phyloP scores from a whole-genome alignment of 37 sponge, comb jelly and placozoan species.

The Agelas oroides region DNA sequence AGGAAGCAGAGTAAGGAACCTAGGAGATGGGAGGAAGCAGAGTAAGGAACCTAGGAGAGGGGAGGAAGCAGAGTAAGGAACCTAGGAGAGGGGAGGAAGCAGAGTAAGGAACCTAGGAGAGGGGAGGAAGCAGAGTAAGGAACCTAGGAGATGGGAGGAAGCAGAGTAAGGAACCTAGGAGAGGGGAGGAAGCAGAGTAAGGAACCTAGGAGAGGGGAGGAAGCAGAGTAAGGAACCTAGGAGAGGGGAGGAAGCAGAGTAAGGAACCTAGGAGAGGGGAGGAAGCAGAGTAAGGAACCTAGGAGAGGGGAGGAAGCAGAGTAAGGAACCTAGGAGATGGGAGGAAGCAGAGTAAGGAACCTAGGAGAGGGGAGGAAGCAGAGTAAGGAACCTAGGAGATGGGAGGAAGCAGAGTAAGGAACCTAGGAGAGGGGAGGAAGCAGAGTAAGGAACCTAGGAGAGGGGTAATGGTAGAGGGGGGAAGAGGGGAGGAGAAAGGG shows the following conservation, averaged over 20 bases:
- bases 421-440: not conserved
- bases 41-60: no score
- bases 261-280: not conserved
- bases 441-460: no score
- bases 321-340: no score
- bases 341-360: no score
- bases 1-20: no score
- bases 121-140: no score
- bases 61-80: not conserved
- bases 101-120: not conserved
- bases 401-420: not conserved
- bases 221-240: slow-evolving; percentile 73
- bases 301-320: no score
- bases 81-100: not conserved
- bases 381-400: not conserved
- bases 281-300: not conserved
- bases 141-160: no score
- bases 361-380: not conserved
- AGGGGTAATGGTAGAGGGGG: no score
- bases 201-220: slow-evolving; percentile 73
- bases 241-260: no score
- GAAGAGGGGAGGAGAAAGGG: no score
- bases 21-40: no score
- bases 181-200: slow-evolving; percentile 31
- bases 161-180: not conserved